phyloP scores from a whole-genome alignment of 2,888 invertebrate species.

The Epinotia bilunana region DNA sequence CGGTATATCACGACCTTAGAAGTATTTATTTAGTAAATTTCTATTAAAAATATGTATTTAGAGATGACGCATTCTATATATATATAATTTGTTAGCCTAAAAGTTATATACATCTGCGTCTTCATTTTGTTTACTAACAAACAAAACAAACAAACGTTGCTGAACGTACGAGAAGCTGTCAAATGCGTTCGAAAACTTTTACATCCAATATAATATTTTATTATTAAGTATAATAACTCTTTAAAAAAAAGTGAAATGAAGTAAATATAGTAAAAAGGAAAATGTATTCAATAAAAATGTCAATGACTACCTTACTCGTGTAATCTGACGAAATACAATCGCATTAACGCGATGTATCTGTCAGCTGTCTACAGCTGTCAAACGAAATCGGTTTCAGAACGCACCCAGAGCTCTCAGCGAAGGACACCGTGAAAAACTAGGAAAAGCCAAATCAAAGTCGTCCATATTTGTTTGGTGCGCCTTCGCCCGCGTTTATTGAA shows the following conservation, averaged over 20 bases:
- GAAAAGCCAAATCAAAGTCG: conserved; percentile 64
- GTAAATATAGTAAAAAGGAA: background rate
- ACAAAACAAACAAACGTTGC: conserved; percentile 1
- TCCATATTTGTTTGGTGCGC: conserved; percentile 67
- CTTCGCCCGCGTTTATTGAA: conserved; percentile 54
- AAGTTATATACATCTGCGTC: background rate
- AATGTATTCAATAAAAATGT: no score
- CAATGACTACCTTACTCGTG: background rate
- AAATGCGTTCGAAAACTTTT: conserved; percentile 20
- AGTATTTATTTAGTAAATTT: background rate
- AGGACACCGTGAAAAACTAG: conserved; percentile 45
- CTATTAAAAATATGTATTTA: background rate
- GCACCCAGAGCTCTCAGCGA: conserved; percentile 46
- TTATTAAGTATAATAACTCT: background rate
- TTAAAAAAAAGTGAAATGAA: no score
- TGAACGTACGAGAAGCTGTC: conserved; percentile 28
- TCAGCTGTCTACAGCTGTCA: conserved; percentile 43
- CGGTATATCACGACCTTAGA: background rate
- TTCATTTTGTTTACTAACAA: conserved; percentile 16
- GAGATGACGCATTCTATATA: background rate
- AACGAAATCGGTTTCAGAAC: conserved; percentile 26
- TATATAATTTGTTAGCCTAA: background rate
- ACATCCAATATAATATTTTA: background rate
- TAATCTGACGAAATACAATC: background rate
- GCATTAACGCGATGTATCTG: background rate